Evolutionary conservation across 1,140 invertebrate species (phyloP), one percentile per base, ranked within the genome.

Genomic region (Nasonia longicornis): DNA sequence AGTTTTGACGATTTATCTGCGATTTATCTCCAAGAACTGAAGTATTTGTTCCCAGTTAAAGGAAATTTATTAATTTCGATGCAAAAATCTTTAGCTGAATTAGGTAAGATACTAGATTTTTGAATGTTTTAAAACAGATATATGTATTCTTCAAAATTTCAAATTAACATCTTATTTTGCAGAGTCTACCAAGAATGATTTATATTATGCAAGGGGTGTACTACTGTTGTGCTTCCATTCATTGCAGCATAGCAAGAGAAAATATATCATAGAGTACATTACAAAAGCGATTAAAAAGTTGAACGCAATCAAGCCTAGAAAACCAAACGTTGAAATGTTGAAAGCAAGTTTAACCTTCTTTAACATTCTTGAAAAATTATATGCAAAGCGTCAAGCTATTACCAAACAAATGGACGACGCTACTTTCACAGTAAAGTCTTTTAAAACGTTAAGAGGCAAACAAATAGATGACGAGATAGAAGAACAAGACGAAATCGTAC

Each of bases 281-380:
- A 64, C 85, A 3, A 84, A 85, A 82, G 86, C 86, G 8, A 66
- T 85, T 12, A 35, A 22, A 4, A 83, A 80, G n/a, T 85, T 87
- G 6, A 86, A 80, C 38, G 72, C 77, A 14, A 31, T 64, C 66
- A 58, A 84, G 0, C 63, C 77, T 2, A 76, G 80, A 0, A 80
- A 82, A 22, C 26, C 29, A 2, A 66, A 77, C 35, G 71, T 66
- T 79, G 74, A 73, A 7, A 87, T 86, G 48, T 80, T 88, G 12
- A 45, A 84, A 69, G 85, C 84, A 3, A 89, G 87, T 83, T 83
- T 91, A 12, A 75, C 85, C 6, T 89, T 90, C 83, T 88, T 85
- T 42, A 76, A 75, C 8, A 87, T 87, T 80, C 66, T 88, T 11
- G 80, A 87, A 64, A 74, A 80, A 29, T 73, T 89, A 14, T 83